Evolutionary conservation across 2,113 vertebrate species (phyloP).

Genomic region (Pogona vitticeps): DNA sequence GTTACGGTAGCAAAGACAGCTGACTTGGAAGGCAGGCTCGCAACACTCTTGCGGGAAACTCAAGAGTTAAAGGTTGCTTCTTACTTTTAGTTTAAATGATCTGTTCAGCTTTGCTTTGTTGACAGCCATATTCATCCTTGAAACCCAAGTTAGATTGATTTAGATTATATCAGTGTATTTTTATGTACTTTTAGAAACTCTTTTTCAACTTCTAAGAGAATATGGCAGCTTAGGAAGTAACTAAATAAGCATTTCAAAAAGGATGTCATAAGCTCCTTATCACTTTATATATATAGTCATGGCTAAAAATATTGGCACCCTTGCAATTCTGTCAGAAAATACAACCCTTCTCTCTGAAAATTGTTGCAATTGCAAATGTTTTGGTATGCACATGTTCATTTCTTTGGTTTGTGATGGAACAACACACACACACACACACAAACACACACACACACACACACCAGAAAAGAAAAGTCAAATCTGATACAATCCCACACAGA

Average conservation of each 20-base stretch:
- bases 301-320: no score
- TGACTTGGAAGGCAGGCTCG: conserved; percentile 80
- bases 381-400: no score
- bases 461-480: no score
- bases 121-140: background rate
- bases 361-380: no score
- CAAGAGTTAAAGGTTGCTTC: conserved; percentile 84
- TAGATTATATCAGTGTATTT: background rate
- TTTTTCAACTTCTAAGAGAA: background rate
- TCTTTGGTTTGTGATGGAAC: no score
- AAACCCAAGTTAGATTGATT: background rate
- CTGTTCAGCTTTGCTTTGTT: background rate
- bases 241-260: background rate
- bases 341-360: no score
- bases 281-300: no score
- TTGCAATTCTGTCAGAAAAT: no score
- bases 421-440: no score
- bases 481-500: no score
- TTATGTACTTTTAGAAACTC: background rate
- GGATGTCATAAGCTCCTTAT: background rate
- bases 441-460: no score
- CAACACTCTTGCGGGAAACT: conserved; percentile 77
- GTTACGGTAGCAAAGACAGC: conserved; percentile 51
- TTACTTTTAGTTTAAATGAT: background rate
- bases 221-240: background rate